Evolutionary conservation across 2,888 invertebrate species (phyloP).

Genomic region (Drosophila stalkeri): DNA sequence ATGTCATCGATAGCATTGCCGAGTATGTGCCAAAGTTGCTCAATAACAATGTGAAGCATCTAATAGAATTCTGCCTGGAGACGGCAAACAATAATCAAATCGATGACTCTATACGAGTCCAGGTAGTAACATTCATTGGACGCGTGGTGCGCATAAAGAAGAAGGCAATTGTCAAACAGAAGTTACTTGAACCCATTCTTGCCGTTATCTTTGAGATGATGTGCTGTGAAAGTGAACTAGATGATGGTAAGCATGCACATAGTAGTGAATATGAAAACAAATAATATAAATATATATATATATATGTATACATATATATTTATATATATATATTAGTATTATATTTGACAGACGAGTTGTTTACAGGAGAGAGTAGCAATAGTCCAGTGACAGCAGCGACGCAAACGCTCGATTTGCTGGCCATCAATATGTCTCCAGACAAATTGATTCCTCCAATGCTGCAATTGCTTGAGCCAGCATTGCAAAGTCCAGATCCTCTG

Average conservation of each 20-base stretch:
- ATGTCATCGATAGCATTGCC: conserved; percentile 83
- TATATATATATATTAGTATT: not conserved
- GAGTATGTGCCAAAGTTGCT: conserved; percentile 83
- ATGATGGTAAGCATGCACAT: conserved; percentile 86
- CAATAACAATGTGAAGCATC: conserved; percentile 87
- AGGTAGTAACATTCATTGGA: conserved; percentile 89
- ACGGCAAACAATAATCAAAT: conserved; percentile 87
- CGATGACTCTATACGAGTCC: conserved; percentile 88
- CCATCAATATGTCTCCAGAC: conserved; percentile 91
- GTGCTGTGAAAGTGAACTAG: conserved; percentile 88
- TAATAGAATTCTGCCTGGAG: conserved; percentile 89
- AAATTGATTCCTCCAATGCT: conserved; percentile 90
- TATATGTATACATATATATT: not conserved
- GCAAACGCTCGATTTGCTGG: conserved; percentile 90
- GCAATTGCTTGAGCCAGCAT: conserved; percentile 88
- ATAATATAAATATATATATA: not conserved
- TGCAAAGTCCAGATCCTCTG: conserved; percentile 87
- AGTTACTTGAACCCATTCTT: conserved; percentile 89
- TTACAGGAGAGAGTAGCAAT: conserved; percentile 88
- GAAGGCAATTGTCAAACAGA: conserved; percentile 89
- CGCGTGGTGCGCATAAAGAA: conserved; percentile 89
- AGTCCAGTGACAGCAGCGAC: conserved; percentile 89
- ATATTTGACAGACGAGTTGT: conserved; percentile 88
- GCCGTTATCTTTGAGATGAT: conserved; percentile 89
- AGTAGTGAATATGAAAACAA: not conserved